Conservation (phyloP, 2,797 vertebrate genomes). For the Platyrinchus mystaceus region DNA sequence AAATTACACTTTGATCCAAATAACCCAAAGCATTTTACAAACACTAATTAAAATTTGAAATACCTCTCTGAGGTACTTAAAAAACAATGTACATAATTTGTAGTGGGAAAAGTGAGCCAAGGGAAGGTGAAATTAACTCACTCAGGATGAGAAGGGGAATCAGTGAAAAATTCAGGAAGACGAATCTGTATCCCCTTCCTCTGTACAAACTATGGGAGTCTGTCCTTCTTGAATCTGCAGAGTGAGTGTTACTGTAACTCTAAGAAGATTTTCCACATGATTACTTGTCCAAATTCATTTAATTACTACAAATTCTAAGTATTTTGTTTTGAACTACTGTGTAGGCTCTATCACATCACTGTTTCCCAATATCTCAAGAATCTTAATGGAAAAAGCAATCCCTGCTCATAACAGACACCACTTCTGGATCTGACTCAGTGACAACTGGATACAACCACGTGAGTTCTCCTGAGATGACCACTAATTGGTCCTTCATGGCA, state of each 20-base stretch:
- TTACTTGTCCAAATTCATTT: not conserved
- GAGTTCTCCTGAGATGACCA: constrained; percentile 50
- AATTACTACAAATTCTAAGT: not conserved
- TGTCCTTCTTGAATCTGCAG: not conserved
- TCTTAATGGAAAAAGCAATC: not conserved
- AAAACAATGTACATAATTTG: constrained; percentile 45
- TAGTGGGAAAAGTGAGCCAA: constrained; percentile 26
- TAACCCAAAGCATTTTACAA: constrained; percentile 54
- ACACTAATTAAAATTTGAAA: constrained; percentile 56
- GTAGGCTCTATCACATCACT: not conserved
- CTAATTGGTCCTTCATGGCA: constrained; percentile 47
- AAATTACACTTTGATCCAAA: constrained; percentile 48
- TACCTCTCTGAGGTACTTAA: constrained; percentile 52
- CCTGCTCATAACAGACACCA: not conserved
- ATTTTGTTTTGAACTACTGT: not conserved
- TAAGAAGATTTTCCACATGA: not conserved
- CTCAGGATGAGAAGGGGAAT: not conserved
- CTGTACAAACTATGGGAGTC: not conserved
- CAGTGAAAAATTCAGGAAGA: not conserved
- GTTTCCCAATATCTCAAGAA: not conserved
- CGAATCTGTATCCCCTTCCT: not conserved
- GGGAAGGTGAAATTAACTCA: constrained; percentile 26
- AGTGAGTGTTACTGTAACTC: not conserved
- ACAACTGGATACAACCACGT: not conserved
- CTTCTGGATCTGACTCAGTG: not conserved